Conservation (phyloP, 2,888 invertebrate genomes). For the Andrena chrysosceles region DNA sequence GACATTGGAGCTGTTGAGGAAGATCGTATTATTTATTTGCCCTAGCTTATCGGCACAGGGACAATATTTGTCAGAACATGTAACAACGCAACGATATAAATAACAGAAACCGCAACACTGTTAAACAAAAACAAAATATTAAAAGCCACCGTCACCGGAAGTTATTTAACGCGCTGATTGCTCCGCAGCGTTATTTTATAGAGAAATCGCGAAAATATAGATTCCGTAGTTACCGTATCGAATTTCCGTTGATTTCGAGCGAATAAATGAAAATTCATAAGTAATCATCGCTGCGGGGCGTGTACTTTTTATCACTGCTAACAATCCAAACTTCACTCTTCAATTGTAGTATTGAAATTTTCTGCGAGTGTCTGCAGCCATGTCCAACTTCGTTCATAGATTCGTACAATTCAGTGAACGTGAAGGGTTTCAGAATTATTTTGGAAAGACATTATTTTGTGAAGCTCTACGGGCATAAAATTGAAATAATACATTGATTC, state of each 20-base stretch:
- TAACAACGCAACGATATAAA: not conserved
- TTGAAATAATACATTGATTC: too few species aligned
- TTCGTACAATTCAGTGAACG: not conserved
- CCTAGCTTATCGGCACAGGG: too few species aligned
- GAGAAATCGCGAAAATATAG: constrained; percentile 53
- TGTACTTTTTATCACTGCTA: constrained; percentile 40
- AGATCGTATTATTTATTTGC: too few species aligned
- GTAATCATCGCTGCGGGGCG: constrained; percentile 38
- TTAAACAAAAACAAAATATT: constrained; percentile 27
- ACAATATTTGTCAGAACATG: constrained; percentile 6
- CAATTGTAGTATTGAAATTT: constrained; percentile 42
- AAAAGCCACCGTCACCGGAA: constrained; percentile 9
- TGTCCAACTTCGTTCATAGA: constrained; percentile 15
- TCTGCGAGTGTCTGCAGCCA: constrained; percentile 20
- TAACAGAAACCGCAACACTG: constrained; percentile 6
- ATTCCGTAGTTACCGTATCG: constrained; percentile 44
- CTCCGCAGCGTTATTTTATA: constrained; percentile 34
- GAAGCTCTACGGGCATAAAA: too few species aligned
- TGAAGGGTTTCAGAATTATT: too few species aligned
- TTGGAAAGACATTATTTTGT: too few species aligned
- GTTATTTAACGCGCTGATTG: constrained; percentile 57
- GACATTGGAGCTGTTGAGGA: too few species aligned
- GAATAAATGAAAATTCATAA: constrained; percentile 60
- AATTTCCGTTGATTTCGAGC: constrained; percentile 46
- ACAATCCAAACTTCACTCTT: constrained; percentile 6